Base-by-base conservation (phyloP, 2,888 invertebrate species). In the Psylliodes chrysocephalus region DNA sequence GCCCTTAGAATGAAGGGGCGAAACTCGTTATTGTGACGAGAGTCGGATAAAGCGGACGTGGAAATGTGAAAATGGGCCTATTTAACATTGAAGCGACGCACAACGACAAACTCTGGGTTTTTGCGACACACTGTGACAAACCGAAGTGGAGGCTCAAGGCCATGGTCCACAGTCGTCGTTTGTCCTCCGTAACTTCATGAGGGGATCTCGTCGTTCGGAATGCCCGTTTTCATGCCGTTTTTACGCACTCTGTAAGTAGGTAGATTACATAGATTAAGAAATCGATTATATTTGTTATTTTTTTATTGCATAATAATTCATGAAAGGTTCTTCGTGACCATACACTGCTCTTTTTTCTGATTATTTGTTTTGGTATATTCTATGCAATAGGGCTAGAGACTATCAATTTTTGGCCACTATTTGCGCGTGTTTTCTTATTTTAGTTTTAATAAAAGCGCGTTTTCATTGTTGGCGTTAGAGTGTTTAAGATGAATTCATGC, bases 111-210 rank as follows among this genome's bases (percentile, higher is more conserved):
- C 2, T 7, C 44, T 12, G 42, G 76, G 75, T 75, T 74, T 71
- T 69, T 75, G 78, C 78, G 78, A 78, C 77, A 78, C 77, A 79
- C 69, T 73, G 75, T 75, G 78, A 78, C 78, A 77, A 77, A 75
- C 75, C 73, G 42, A 42, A 10, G 17, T 42, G 17, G n/a, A 49
- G 28, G 28, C 35, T 3, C 46, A 49, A 49, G 49, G 49, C 49
- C 49, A 49, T 14, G 74, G 71, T 63, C 57, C 75, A 78, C 78
- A 79, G 79, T 79, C 77, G 76, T 78, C 74, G 77, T 73, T 72
- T 71, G 72, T 73, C 77, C 74, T 76, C 74, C 75, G 77, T 73
- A 73, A 14, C 28, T 28, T n/a, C 18, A 17, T 7, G 42, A 42
- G 42, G 18, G 38, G 2, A 38, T 30, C 30, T 30, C 30, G 30